Base-by-base conservation (phyloP, 2,797 vertebrate genomes). In the Premnoplex brunnescens region DNA sequence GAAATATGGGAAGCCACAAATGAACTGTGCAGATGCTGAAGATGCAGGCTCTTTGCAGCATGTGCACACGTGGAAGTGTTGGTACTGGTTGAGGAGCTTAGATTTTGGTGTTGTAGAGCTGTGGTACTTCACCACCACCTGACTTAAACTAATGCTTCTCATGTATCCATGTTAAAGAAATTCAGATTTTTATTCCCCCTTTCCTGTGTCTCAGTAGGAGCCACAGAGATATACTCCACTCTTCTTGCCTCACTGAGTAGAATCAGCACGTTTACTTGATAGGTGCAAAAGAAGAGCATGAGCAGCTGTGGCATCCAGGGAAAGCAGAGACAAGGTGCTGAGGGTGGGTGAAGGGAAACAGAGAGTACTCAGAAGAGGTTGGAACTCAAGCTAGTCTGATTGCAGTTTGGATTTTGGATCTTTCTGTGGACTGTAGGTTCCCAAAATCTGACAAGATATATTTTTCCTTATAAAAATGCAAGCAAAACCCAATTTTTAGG, bases 201-300 rank as follows among this genome's bases (percentile, higher is more conserved):
- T 80, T 16, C 10, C 10, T 27, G 10, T 52, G 8, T 89, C 30
- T 89, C 30, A 24, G 46, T 7, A 34, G 52, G 26, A 21, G 5
- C n/a, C 28, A 46, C 2, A 14, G 54, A 51, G 43, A 24, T 78
- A 17, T 34, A 6, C 9, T 51, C 28, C 16, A 7, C 11, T 56
- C 77, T 37, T 80, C 82, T 75, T 66, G 12, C 37, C 23, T 60
- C 9, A 1, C 7, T 16, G 21, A 36, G 6, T 8, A 43, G 39
- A 56, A 66, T 54, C 16, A 43, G 39, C 19, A 41, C 28, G 7
- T 73, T 76, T 68, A 36, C 16, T 54, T 64, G 28, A 7, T 9
- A 0, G 1, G 2, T 80, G 44, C 10, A 22, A 32, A 52, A 73
- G 22, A 55, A 51, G 36, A 59, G 23, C 2, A 1, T 6, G 19